Percentiles rank a stretch among this genome's conserved stretches.
These are phyloP conservation scores for Papilio demoleus DNA, from an alignment of 2,888 invertebrate genomes.

Conservation along the genomic window DNA sequence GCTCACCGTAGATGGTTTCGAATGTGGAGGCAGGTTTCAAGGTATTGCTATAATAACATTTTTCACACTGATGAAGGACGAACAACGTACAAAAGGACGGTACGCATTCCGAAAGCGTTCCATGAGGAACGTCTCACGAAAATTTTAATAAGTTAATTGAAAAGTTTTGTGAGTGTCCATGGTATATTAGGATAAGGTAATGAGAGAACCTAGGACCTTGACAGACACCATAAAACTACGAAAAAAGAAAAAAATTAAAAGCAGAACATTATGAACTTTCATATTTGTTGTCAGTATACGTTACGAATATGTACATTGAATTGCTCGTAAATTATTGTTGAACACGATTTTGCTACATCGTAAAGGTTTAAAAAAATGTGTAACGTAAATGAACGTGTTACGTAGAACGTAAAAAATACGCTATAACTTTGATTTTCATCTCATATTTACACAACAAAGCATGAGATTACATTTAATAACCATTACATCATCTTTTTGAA, in stretches of 20 bases:
- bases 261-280: not conserved
- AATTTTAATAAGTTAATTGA: too few species aligned
- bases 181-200: too few species aligned
- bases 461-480: slow-evolving; percentile 2
- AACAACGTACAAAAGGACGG: too few species aligned
- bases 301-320: not conserved
- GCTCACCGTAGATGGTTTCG: not conserved
- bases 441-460: not conserved
- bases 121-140: too few species aligned
- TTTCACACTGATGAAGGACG: too few species aligned
- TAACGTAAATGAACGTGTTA: not conserved
- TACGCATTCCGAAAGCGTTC: too few species aligned
- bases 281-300: not conserved
- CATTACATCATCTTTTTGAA: not conserved
- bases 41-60: too few species aligned
- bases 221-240: too few species aligned
- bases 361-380: slow-evolving; percentile 4
- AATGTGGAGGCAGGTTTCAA: not conserved
- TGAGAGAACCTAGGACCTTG: too few species aligned
- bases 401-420: not conserved
- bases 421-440: not conserved
- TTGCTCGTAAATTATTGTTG: not conserved
- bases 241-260: not conserved
- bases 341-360: not conserved
- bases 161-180: too few species aligned